Evolutionary conservation across 2,888 invertebrate species (phyloP), one percentile per base, ranked within the genome.

Genomic region (Chymomyza caudatula): DNA sequence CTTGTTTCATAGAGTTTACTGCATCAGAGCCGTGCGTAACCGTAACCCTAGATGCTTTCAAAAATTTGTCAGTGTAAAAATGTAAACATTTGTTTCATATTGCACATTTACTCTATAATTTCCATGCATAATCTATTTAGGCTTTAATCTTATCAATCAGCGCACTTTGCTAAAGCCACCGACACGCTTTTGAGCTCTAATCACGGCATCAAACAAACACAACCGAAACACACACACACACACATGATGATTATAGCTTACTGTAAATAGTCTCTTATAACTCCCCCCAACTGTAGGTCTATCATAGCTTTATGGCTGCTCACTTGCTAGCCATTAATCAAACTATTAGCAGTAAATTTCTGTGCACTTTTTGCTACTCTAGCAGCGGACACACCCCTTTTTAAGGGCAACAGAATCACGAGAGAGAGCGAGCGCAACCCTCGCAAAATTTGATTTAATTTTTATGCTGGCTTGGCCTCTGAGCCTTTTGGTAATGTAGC

Each of bases 291-390:
- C 47, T 61, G 57, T 51, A 44, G 49, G 60, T 20, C 51, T 22
- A 13, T 49, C 49, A 15, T 25, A 15, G 58, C 58, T 19, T 29
- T 49, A 4, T 23, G 56, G 70, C 62, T 85, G 83, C 67, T 77
- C 78, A 74, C 69, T 76, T 83, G 63, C 66, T 73, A 80, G 75
- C 89, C 89, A 90, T 90, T 90, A 90, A 90, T 90, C 90, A 90
- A 90, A 90, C 90, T 90, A 90, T 90, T 90, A 90, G 87, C 87
- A 78, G 74, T 69, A 76, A 74, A 78, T 75, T 73, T 64, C 61
- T 59, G 55, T 74, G 70, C 69, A 67, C 73, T 74, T 47, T 60
- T 62, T 69, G 71, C 75, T 69, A 73, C 69, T 15, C 19, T 47
- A 6, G 6, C 47, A 52, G 69, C 37, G 63, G 78, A 76, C 79